Evolutionary conservation across 1,140 invertebrate species (phyloP), one percentile per base, ranked within the genome.

Genomic region (Yoshiicerus persimilis): DNA sequence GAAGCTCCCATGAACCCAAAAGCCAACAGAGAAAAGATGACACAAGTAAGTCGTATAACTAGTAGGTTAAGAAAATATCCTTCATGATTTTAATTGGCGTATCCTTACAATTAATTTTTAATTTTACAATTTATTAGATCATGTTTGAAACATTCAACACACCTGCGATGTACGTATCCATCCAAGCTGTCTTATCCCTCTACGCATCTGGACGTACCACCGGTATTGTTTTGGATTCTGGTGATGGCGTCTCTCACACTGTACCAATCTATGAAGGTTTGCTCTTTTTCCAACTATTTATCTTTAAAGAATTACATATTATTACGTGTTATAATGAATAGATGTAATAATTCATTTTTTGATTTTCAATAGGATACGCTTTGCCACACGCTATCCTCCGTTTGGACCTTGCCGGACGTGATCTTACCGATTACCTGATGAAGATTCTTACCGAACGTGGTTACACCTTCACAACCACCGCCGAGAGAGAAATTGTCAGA

Each of bases 1-100:
- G 97, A 98, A 93, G 97, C 97, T 88, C 97, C 97, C 85, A 94
- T 98, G 90, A 98, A 98, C 93, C 97, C 97, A 88, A 97, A 97
- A 93, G 96, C 96, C 90, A 97, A 97, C 94, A 94, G 94, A 34
- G 95, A 95, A 92, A 95, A 95, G 93, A 95, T 95, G 94, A 95
- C 94, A 30, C 94, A 95, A 91, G 94, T 95, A 64, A 34, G 88
- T 84, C 20, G 10, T 13, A 30, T 56, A 47, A 3, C 4, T 36
- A 0, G 5, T 4, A 77, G 1, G 13, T 8, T 13, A 32, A 1
- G 0, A 32, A 36, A 34, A 10, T 34, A 77, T 32, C 5, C 3
- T 38, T 34, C 64, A 5, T 62, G 16, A 47, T 23, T 16, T 87
- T 75, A n/a, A n/a, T 27, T 25, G 39, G 6, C 6, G 6, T 8